Percentiles rank a stretch among this genome's conserved stretches.
Conservation (phyloP, 1,140 invertebrate species). For the Orussus abietinus region DNA sequence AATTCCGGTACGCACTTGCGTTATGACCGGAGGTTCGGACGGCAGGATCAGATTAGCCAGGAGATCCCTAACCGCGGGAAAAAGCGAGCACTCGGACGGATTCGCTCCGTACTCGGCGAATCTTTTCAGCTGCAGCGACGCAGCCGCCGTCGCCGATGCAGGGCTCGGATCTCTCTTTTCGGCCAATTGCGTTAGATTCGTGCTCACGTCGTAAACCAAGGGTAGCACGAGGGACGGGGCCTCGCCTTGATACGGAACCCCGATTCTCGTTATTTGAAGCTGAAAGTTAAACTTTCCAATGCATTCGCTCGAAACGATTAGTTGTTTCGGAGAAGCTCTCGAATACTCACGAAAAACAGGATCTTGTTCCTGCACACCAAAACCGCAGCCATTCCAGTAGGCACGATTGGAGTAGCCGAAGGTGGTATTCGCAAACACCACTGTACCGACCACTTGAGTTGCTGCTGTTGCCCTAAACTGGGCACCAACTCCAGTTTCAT, state of each 20-base stretch:
- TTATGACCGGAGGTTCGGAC: slow-evolving; percentile 59
- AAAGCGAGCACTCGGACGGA: slow-evolving; percentile 78
- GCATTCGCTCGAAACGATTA: no score
- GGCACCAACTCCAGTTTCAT: slow-evolving; percentile 78
- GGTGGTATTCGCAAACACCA: slow-evolving; percentile 89
- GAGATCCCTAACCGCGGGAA: slow-evolving; percentile 82
- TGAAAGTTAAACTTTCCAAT: slow-evolving; percentile 46
- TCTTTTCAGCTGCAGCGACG: slow-evolving; percentile 64
- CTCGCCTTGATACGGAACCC: slow-evolving; percentile 62
- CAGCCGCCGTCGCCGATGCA: slow-evolving; percentile 61
- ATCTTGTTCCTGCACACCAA: slow-evolving; percentile 81
- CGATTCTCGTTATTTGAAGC: slow-evolving; percentile 80
- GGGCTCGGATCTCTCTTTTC: slow-evolving; percentile 69
- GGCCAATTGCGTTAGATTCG: slow-evolving; percentile 81
- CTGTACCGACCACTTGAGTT: slow-evolving; percentile 80
- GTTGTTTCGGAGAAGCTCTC: no score
- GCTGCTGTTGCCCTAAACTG: slow-evolving; percentile 60
- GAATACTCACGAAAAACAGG: slow-evolving; percentile 81
- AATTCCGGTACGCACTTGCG: slow-evolving; percentile 46
- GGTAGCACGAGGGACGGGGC: slow-evolving; percentile 80
- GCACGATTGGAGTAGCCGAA: slow-evolving; percentile 76
- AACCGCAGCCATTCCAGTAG: slow-evolving; percentile 79
- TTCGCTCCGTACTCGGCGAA: slow-evolving; percentile 67
- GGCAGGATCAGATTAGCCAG: slow-evolving; percentile 74
- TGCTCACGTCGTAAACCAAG: slow-evolving; percentile 81